These are phyloP conservation scores for Eulithis testata DNA, from an alignment of 2,888 invertebrate genomes.

Conservation along the genomic window DNA sequence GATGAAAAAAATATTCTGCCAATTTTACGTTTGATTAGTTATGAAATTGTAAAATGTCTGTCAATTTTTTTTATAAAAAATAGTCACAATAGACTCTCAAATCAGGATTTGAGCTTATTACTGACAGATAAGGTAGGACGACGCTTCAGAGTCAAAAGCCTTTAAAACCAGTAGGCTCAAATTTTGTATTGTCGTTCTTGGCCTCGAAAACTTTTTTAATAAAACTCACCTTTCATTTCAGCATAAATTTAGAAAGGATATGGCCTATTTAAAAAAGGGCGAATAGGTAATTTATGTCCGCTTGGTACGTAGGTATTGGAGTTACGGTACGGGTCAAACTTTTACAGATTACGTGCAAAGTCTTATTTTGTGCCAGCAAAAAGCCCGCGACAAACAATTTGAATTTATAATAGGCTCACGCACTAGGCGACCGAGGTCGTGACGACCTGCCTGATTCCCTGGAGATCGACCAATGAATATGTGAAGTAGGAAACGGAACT, in stretches of 20 bases:
- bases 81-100: too few species aligned
- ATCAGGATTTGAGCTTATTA: too few species aligned
- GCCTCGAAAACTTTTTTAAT: conserved; percentile 73
- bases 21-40: too few species aligned
- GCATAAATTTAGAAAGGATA: conserved; percentile 71
- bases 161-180: conserved; percentile 5
- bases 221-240: conserved; percentile 64
- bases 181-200: conserved; percentile 36
- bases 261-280: conserved; percentile 62
- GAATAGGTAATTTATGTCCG: conserved; percentile 62
- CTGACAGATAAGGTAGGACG: too few species aligned
- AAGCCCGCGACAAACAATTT: conserved; percentile 14
- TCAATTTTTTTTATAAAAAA: too few species aligned
- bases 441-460: too few species aligned
- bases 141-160: not conserved
- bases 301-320: conserved; percentile 26
- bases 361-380: conserved; percentile 13
- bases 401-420: not conserved
- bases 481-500: too few species aligned
- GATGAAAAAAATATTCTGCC: too few species aligned
- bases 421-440: too few species aligned
- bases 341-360: conserved; percentile 29
- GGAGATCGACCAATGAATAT: too few species aligned
- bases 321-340: conserved; percentile 26
- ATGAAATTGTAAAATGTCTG: too few species aligned